These are phyloP conservation scores for Ictalurus punctatus DNA, from an alignment of 2,113 vertebrate genomes.

Conservation along the genomic window DNA sequence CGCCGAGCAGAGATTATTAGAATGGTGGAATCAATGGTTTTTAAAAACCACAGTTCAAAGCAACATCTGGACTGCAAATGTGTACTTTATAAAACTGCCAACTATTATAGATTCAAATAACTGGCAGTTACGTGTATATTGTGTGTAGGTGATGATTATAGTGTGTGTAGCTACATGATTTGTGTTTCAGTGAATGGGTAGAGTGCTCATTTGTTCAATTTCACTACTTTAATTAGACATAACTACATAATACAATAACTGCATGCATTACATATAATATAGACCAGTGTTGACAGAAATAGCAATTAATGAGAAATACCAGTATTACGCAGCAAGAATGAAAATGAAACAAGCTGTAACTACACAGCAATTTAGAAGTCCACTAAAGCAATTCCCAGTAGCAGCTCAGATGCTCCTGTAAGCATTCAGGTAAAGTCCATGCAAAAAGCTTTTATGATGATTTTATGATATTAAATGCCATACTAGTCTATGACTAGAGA, in stretches of 20 bases:
- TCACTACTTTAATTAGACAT: background rate
- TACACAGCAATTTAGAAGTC: background rate
- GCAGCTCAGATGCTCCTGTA: background rate
- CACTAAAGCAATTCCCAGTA: background rate
- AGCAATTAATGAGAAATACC: background rate
- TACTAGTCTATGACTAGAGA: background rate
- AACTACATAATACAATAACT: background rate
- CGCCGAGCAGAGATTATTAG: background rate
- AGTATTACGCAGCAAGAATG: background rate
- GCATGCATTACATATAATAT: background rate
- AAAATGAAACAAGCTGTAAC: background rate
- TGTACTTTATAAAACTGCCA: background rate
- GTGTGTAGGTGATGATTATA: slow-evolving; percentile 2
- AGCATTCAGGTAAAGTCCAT: background rate
- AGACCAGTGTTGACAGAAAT: slow-evolving; percentile 9
- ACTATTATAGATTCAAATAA: background rate
- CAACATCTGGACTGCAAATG: background rate
- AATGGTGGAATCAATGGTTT: background rate
- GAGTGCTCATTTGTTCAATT: background rate
- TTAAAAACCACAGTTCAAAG: background rate
- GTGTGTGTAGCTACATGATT: background rate
- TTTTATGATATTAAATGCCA: slow-evolving; percentile 6
- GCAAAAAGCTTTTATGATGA: background rate
- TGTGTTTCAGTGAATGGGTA: background rate
- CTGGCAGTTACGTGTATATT: background rate